Percentiles rank a stretch among this genome's conserved stretches.
phyloP scores from a whole-genome alignment of 2,113 vertebrate species.

The Pelodiscus sinensis region DNA sequence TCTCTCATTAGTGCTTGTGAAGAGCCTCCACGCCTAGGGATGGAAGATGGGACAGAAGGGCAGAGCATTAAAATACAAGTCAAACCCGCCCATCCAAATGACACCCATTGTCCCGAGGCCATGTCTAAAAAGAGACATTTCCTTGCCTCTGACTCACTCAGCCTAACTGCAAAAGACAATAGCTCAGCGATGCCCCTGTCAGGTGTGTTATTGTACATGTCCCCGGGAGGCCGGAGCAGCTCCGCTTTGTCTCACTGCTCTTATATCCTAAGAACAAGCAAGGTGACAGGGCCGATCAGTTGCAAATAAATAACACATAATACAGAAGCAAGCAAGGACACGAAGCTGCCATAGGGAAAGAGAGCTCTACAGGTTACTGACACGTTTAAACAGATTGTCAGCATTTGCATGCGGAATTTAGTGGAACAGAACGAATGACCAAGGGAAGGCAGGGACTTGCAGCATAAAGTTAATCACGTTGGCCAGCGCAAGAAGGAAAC shows the following conservation, averaged over 20 bases:
- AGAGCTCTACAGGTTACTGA: neutral
- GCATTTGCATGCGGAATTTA: neutral
- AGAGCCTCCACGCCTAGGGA: neutral
- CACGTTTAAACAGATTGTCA: neutral
- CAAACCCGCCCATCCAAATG: neutral
- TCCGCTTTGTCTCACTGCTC: neutral
- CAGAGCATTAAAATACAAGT: neutral
- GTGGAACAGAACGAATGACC: neutral
- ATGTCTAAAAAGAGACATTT: neutral
- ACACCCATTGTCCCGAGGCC: too few relatives aligned
- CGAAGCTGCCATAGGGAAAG: neutral
- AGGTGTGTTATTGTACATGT: neutral
- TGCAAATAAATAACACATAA: neutral
- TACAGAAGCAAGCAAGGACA: neutral
- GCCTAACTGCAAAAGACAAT: neutral
- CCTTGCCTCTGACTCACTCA: neutral
- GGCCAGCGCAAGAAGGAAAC: neutral
- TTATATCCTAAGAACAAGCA: too few relatives aligned
- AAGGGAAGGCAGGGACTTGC: neutral
- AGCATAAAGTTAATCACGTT: neutral
- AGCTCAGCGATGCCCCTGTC: neutral
- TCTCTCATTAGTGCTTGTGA: neutral
- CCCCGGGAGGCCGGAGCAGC: neutral
- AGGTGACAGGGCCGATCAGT: neutral
- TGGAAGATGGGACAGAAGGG: neutral